phyloP scores from a whole-genome alignment of 2,113 vertebrate species.

The Nothobranchius kuhntae region DNA sequence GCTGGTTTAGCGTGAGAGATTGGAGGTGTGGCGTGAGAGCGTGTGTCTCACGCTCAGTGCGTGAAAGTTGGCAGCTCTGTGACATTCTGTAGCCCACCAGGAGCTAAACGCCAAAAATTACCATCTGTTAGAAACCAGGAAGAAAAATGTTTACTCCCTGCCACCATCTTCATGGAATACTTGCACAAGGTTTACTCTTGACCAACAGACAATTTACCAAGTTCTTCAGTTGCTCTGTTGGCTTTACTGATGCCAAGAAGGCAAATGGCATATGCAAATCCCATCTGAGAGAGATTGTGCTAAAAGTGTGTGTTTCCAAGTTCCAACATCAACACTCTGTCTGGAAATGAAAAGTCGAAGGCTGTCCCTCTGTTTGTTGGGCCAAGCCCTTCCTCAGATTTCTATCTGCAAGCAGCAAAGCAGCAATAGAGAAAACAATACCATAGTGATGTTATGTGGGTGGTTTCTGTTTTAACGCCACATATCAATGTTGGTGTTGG shows the following conservation, averaged over 20 bases:
- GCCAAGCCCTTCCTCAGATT: constrained; percentile 58
- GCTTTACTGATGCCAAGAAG: constrained; percentile 8
- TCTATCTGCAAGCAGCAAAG: constrained; percentile 39
- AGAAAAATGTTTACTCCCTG: not conserved
- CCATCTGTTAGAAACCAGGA: constrained; percentile 10
- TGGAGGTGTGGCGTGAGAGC: too few species aligned
- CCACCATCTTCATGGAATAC: not conserved
- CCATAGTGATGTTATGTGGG: constrained; percentile 43
- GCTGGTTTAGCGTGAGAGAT: too few species aligned
- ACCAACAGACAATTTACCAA: not conserved
- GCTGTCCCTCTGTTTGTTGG: constrained; percentile 44
- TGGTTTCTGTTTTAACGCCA: constrained; percentile 27
- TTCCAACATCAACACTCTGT: constrained; percentile 6
- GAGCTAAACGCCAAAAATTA: not conserved
- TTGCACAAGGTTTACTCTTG: not conserved
- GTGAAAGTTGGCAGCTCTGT: not conserved
- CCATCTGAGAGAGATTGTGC: not conserved
- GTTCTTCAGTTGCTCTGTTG: not conserved
- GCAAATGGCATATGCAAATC: constrained; percentile 57
- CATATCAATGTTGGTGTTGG: constrained; percentile 45
- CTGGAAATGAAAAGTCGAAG: constrained; percentile 41
- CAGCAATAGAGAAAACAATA: constrained; percentile 35
- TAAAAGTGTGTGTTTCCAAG: constrained; percentile 9
- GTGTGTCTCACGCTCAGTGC: too few species aligned
- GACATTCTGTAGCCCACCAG: not conserved